These are phyloP conservation scores for Ctenicera cuprea DNA, from an alignment of 2,888 invertebrate genomes.

Conservation along the genomic window DNA sequence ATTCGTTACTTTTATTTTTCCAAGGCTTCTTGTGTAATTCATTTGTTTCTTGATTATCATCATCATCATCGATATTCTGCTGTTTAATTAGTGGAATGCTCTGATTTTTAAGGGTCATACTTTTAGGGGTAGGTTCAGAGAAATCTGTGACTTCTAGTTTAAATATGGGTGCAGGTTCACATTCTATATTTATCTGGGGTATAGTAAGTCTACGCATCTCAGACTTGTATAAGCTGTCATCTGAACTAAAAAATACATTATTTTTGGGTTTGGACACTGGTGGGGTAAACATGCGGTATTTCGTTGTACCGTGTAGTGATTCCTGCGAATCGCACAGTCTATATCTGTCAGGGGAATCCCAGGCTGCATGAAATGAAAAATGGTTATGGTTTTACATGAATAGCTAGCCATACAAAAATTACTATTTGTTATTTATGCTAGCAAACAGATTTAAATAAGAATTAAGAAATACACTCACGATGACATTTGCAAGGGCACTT, in stretches of 20 bases:
- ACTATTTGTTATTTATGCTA: background rate
- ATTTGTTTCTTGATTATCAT: slow-evolving; percentile 52
- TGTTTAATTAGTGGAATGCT: slow-evolving; percentile 61
- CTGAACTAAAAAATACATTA: slow-evolving; percentile 70
- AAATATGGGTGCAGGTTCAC: slow-evolving; percentile 62
- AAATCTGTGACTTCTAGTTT: slow-evolving; percentile 71
- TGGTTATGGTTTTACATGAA: slow-evolving; percentile 26
- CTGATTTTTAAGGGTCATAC: slow-evolving; percentile 70
- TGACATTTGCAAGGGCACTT: slow-evolving; percentile 49
- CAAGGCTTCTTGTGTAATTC: slow-evolving; percentile 59
- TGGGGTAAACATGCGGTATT: slow-evolving; percentile 67
- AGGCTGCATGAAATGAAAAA: slow-evolving; percentile 69
- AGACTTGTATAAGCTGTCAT: slow-evolving; percentile 70
- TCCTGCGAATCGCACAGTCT: slow-evolving; percentile 66
- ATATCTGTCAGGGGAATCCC: slow-evolving; percentile 66
- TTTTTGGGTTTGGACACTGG: slow-evolving; percentile 68
- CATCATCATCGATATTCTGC: slow-evolving; percentile 50
- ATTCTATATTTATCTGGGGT: slow-evolving; percentile 69
- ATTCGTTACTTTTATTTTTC: slow-evolving; percentile 63
- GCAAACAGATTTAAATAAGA: background rate
- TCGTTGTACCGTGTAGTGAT: slow-evolving; percentile 65
- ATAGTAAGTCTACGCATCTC: slow-evolving; percentile 68
- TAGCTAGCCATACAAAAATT: slow-evolving; percentile 22
- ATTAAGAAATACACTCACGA: slow-evolving; percentile 34
- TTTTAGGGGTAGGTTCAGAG: slow-evolving; percentile 69